phyloP scores from a whole-genome alignment of 2,797 vertebrate genomes.

The Acipenser ruthenus region DNA sequence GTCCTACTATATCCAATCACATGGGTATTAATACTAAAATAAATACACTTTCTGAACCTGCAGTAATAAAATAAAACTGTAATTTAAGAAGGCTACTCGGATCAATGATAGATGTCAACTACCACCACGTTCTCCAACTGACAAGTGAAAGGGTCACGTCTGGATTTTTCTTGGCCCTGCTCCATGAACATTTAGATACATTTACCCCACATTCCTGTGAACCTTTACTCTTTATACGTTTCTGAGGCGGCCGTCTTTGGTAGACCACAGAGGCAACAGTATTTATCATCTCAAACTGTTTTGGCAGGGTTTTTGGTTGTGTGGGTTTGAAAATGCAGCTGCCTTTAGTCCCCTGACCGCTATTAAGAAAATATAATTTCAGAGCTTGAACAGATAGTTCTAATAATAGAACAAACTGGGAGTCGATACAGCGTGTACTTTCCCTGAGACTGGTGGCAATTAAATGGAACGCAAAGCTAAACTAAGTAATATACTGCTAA shows the following conservation, averaged over 20 bases:
- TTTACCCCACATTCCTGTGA: constrained; percentile 39
- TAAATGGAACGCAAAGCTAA: constrained; percentile 6
- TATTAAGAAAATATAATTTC: constrained; percentile 30
- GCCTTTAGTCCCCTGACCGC: constrained; percentile 33
- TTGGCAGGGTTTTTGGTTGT: constrained; percentile 39
- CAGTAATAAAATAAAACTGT: constrained; percentile 24
- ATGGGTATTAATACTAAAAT: constrained; percentile 18
- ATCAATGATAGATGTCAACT: constrained; percentile 46
- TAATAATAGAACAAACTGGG: constrained; percentile 24
- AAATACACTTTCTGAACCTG: constrained; percentile 13
- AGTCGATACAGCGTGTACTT: constrained; percentile 6
- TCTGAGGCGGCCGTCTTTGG: constrained; percentile 45
- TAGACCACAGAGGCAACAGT: constrained; percentile 50
- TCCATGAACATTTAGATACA: constrained; percentile 32
- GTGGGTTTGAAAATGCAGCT: constrained; percentile 40
- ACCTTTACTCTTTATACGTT: constrained; percentile 45
- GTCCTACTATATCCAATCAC: constrained; percentile 24
- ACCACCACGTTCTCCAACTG: constrained; percentile 48
- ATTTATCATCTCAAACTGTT: constrained; percentile 48
- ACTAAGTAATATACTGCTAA: too few species aligned
- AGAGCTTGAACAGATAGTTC: constrained; percentile 23
- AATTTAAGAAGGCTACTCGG: constrained; percentile 47
- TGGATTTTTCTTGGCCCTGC: constrained; percentile 49
- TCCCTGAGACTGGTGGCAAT: constrained; percentile 6
- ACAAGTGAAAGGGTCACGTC: constrained; percentile 47